Evolutionary conservation across 1,140 invertebrate genomes (phyloP), one percentile per base, ranked within the genome.

Genomic region (Leguminivora glycinivorella): DNA sequence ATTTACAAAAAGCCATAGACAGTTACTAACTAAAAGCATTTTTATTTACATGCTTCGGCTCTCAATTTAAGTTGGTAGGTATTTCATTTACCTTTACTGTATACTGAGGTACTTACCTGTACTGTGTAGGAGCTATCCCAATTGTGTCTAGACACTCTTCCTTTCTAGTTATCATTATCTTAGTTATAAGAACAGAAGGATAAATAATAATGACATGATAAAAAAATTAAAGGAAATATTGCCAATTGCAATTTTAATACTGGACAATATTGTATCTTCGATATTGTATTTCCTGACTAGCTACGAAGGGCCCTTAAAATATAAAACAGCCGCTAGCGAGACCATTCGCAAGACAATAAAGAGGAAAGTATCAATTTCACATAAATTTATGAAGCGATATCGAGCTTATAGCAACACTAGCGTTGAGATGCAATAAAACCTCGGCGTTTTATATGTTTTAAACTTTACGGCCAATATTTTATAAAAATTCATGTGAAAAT

Each of bases 381-480:
- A 79, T 83, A 82, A 82, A 80, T 80, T 80, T 78, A 71, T 58
- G 69, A 69, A 74, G 60, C 76, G 79, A 81, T 83, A 81, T 72
- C 73, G 70, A 72, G 71, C 80, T 83, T 83, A 80, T 80, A 68
- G 75, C 78, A 52, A 40, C 70, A 67, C 66, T 72, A 73, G 68
- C 76, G 75, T 75, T 74, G 73, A 69, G 73, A 78, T 73, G 73
- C 76, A 82, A 82, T 83, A 83, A 82, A 83, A 80, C 75, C 69
- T 63, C 26, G 72, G 74, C 75, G 75, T 79, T 82, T 82, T 81
- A 82, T 81, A 82, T 77, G 76, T 76, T 71, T 76, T 71, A 75
- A 72, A 78, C 72, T 83, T 84, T 84, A 84, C 73, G 80, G 74
- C 70, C 75, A 56, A 75, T 84, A 82, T 79, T 81, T 80, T 82